These are phyloP conservation scores for Picus viridis DNA, from an alignment of 2,797 vertebrate species.

Conservation along the genomic window DNA sequence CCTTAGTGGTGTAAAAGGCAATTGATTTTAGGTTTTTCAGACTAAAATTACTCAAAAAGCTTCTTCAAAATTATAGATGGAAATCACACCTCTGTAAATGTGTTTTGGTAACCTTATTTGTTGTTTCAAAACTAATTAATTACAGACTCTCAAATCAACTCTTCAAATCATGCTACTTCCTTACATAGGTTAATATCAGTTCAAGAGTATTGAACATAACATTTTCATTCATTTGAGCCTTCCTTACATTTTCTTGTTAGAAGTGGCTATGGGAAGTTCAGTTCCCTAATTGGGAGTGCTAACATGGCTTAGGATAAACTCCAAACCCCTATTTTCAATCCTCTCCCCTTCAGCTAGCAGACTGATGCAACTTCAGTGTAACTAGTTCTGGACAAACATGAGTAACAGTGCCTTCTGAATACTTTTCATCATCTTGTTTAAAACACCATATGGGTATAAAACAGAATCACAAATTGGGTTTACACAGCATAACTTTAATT, in stretches of 20 bases:
- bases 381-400: background rate
- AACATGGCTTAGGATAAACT: background rate
- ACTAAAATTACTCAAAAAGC: background rate
- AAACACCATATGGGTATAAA: background rate
- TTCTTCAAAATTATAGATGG: background rate
- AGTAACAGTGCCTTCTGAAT: background rate
- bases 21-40: background rate
- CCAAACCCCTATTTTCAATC: background rate
- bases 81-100: background rate
- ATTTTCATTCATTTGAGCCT: background rate
- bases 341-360: background rate
- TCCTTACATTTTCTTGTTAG: background rate
- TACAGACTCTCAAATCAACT: background rate
- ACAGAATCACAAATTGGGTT: background rate
- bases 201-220: background rate
- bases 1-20: background rate
- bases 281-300: background rate
- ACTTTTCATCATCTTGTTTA: background rate
- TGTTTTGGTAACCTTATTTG: background rate
- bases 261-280: background rate
- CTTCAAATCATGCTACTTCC: background rate
- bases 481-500: slow-evolving; percentile 54
- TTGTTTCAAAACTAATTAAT: background rate
- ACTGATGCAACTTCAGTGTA: background rate
- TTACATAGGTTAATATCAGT: background rate